Evolutionary conservation across 2,113 vertebrate genomes (phyloP).

Genomic region (Elephas maximus): DNA sequence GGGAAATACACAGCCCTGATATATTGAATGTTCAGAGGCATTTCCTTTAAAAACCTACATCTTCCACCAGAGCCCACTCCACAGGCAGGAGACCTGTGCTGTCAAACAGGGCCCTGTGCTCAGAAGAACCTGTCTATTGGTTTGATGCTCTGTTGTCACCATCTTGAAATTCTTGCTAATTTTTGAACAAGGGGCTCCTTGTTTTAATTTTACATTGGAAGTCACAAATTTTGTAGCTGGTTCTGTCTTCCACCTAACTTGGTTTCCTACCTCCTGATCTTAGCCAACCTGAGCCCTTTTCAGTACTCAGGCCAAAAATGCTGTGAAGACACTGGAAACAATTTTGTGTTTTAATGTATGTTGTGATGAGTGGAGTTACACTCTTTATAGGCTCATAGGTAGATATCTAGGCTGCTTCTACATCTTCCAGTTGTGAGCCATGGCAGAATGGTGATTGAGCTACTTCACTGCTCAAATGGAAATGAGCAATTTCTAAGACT

Average conservation of each 20-base stretch:
- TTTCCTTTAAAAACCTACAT: slow-evolving; percentile 4
- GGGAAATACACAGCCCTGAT: neutral
- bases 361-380: neutral
- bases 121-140: neutral
- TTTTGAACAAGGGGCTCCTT: neutral
- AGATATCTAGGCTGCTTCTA: neutral
- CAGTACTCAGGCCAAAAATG: slow-evolving; percentile 31
- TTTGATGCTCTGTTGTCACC: neutral
- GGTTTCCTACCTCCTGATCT: neutral
- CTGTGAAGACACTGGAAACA: slow-evolving; percentile 3
- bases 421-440: neutral
- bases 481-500: neutral
- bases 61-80: neutral
- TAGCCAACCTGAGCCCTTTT: neutral
- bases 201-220: neutral
- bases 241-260: slow-evolving; percentile 43
- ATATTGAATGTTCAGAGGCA: neutral
- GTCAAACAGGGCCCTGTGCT: neutral
- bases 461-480: no score
- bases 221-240: neutral
- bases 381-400: neutral
- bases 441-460: neutral
- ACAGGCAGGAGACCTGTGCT: neutral
- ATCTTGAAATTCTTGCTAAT: neutral
- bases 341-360: neutral